Evolutionary conservation across 2,113 vertebrate genomes (phyloP), one percentile per base, ranked within the genome.

Genomic region (Malurus elegans): DNA sequence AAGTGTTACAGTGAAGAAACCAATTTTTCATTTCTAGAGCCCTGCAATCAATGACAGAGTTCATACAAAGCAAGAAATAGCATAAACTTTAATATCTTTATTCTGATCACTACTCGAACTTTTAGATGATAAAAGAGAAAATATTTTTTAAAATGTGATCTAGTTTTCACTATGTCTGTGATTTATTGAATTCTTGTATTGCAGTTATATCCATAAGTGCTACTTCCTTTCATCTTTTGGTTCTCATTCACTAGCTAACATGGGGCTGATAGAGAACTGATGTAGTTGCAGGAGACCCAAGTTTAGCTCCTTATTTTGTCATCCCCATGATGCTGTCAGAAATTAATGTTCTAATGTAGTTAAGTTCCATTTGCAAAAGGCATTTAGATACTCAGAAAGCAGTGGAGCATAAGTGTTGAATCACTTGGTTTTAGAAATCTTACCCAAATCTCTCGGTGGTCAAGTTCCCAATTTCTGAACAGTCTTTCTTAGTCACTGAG

Each of bases 21-120:
- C 74, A 40, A 57, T 84, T 84, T 93, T 70, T 90, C 74, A 86
- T 81, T 83, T 92, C 57, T 74, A 47, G n/a, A 88, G n/a, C 62
- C 61, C 21, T 73, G 60, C 26, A 88, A 76, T 90, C 61, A 86
- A 20, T 85, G 70, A 48, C 87, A 51, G 40, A 42, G 29, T 92
- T 92, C 54, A 81, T 50, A 51, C 18, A 54, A 88, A 88, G 60
- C 56, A 84, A 88, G 67, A 58, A 89, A 61, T 10, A 19, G 28
- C 29, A 26, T 61, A 70, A 95, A 91, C 26, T 79, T 87, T 53
- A 65, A 71, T 94, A 62, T 94, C 69, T 90, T 88, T 78, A 67
- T 91, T 91, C 92, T 0, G 0, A 11, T 86, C 79, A 16, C 51
- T 74, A 47, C 51, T 47, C 70, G 72, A 92, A 79, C 17, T 92